A percentile compares a stretch with the other conserved stretches of the same genome.
phyloP scores from a whole-genome alignment of 2,113 vertebrate species.

The Ginglymostoma cirratum region DNA sequence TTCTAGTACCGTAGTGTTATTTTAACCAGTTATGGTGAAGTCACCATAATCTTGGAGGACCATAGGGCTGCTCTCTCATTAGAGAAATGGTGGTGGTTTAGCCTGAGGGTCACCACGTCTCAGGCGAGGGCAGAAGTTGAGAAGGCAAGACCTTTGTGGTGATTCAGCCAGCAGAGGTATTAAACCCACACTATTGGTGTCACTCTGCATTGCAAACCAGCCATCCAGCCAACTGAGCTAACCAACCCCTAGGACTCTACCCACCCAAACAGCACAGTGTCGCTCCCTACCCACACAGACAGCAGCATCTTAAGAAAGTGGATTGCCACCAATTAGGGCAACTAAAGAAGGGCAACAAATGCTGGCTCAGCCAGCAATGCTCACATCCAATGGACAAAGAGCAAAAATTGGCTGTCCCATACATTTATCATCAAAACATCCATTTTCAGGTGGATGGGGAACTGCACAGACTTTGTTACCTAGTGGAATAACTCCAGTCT shows the following conservation, averaged over 20 bases:
- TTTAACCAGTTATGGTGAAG: too few relatives aligned
- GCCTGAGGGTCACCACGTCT: too few relatives aligned
- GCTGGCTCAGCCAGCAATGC: background rate
- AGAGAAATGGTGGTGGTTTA: too few relatives aligned
- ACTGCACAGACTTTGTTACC: background rate
- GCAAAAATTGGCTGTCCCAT: background rate
- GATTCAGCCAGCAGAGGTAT: too few relatives aligned
- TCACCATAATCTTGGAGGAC: too few relatives aligned
- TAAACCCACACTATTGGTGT: too few relatives aligned
- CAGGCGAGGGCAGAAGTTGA: too few relatives aligned
- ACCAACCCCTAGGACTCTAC: background rate
- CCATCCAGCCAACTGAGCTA: too few relatives aligned
- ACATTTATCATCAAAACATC: background rate
- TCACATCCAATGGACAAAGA: background rate
- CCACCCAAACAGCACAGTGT: background rate
- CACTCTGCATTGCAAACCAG: too few relatives aligned
- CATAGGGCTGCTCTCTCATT: too few relatives aligned
- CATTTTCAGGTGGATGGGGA: background rate
- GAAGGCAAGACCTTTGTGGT: too few relatives aligned
- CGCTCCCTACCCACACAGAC: background rate
- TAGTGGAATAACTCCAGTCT: background rate
- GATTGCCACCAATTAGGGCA: background rate
- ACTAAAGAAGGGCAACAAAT: background rate
- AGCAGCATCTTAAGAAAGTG: background rate
- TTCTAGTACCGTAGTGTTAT: too few relatives aligned